Base-by-base conservation (phyloP, 2,113 vertebrate genomes). In the Chlamydotis undulata region DNA sequence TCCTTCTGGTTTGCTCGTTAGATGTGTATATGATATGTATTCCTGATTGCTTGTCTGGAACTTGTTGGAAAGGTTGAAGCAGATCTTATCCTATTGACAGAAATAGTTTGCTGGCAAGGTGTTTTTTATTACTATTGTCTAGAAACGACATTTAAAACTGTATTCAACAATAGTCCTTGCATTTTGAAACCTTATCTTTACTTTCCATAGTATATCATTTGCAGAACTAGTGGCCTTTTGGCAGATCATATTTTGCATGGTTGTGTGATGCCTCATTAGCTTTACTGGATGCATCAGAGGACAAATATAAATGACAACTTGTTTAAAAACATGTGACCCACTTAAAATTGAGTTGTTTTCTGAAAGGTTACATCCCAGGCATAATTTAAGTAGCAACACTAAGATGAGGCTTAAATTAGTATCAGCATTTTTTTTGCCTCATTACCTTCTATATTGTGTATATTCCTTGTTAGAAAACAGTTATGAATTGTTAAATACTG, bases 241-340 rank as follows among this genome's bases (percentile, higher is more conserved):
- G 35, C 83, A 57, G 43, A 85, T 80, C 14, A 16, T 69, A 24
- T 35, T 47, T 35, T 82, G 33, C 17, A 3, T 89, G 53, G 55
- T 59, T 87, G n/a, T 64, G 11, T 73, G 65, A 75, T 75, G 69
- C 52, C 41, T 96, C 53, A 74, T 77, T 89, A 71, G 49, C 83
- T 93, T 89, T 81, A 50, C 35, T 28, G 49, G 57, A 65, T 91
- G 76, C 50, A 63, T 94, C 77, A 90, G 52, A 95, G 45, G 90
- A 82, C 65, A 96, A 90, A 91, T 76, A 71, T 53, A 94, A 93
- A 61, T 6, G 33, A 81, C 35, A 19, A 17, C n/a, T 76, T 65
- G 45, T 88, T 64, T 47, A 19, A 87, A 87, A 74, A 41, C n/a
- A 53, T 71, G 43, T 79, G 68, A 75, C 57, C 67, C 49, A 55